Evolutionary conservation across 2,797 vertebrate genomes (phyloP).

Genomic region (Periparus ater): DNA sequence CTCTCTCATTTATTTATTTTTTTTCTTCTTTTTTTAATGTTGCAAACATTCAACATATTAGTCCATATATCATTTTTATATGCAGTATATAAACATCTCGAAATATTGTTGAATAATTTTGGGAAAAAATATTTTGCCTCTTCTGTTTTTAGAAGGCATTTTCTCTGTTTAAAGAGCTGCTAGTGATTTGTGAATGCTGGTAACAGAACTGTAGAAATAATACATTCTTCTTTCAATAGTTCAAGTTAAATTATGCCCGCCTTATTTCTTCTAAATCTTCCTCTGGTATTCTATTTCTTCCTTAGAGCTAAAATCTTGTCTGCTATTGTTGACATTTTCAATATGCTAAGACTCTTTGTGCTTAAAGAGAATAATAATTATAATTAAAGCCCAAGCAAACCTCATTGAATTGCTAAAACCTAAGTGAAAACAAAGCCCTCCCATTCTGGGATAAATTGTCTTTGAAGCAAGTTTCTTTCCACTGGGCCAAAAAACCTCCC

Average conservation of each 20-base stretch:
- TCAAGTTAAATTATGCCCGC: background rate
- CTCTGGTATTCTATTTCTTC: background rate
- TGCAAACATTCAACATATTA: background rate
- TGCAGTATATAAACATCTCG: background rate
- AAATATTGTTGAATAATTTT: background rate
- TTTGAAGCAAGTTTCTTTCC: background rate
- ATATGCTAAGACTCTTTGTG: background rate
- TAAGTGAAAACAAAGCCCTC: constrained; percentile 5
- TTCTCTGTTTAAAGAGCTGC: constrained; percentile 1
- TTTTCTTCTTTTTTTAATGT: background rate
- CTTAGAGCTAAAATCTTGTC: background rate
- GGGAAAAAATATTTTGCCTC: background rate
- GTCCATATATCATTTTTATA: background rate
- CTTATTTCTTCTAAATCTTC: background rate
- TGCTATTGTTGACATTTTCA: background rate
- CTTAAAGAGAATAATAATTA: constrained; percentile 18
- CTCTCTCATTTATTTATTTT: background rate
- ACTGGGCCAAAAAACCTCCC: background rate
- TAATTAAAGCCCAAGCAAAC: constrained; percentile 15
- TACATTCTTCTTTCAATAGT: background rate
- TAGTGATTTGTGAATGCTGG: constrained; percentile 14
- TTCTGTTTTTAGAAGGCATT: background rate
- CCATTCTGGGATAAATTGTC: background rate
- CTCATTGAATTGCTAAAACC: background rate
- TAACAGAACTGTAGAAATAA: background rate